phyloP scores from a whole-genome alignment of 2,888 invertebrate genomes.

The Scaptomyza parva region DNA sequence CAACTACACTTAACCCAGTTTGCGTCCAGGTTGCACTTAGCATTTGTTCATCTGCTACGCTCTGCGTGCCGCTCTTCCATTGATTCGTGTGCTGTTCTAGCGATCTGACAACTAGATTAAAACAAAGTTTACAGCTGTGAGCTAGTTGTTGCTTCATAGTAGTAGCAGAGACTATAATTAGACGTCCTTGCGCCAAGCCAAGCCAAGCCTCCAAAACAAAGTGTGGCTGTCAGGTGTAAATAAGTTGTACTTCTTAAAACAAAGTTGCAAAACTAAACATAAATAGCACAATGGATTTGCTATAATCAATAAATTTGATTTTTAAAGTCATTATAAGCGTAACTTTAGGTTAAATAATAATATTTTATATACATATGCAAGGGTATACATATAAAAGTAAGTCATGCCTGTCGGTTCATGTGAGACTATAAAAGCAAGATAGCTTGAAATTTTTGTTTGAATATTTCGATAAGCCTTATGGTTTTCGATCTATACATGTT shows the following conservation, averaged over 20 bases:
- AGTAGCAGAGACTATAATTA: slow-evolving; percentile 32
- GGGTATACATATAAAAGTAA: too few relatives aligned
- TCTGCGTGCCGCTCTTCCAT: slow-evolving; percentile 66
- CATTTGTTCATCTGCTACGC: slow-evolving; percentile 25
- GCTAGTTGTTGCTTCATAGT: slow-evolving; percentile 4
- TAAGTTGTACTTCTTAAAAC: not conserved
- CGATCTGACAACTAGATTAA: slow-evolving; percentile 41
- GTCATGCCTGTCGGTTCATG: too few relatives aligned
- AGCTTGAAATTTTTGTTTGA: too few relatives aligned
- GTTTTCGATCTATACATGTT: too few relatives aligned
- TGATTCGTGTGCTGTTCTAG: slow-evolving; percentile 56
- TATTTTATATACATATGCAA: too few relatives aligned
- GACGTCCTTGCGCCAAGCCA: slow-evolving; percentile 49
- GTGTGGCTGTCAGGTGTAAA: slow-evolving; percentile 22
- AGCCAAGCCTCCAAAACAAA: slow-evolving; percentile 30
- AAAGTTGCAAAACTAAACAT: not conserved
- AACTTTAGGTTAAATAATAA: too few relatives aligned
- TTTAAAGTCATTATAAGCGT: not conserved
- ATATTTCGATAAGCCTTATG: too few relatives aligned
- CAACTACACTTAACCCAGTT: slow-evolving; percentile 67
- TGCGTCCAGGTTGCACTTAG: slow-evolving; percentile 25
- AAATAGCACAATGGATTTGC: not conserved
- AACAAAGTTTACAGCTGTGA: slow-evolving; percentile 30
- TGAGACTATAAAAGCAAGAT: too few relatives aligned
- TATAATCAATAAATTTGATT: not conserved